Conservation (phyloP, 1,140 invertebrate species). For the Battus philenor region DNA sequence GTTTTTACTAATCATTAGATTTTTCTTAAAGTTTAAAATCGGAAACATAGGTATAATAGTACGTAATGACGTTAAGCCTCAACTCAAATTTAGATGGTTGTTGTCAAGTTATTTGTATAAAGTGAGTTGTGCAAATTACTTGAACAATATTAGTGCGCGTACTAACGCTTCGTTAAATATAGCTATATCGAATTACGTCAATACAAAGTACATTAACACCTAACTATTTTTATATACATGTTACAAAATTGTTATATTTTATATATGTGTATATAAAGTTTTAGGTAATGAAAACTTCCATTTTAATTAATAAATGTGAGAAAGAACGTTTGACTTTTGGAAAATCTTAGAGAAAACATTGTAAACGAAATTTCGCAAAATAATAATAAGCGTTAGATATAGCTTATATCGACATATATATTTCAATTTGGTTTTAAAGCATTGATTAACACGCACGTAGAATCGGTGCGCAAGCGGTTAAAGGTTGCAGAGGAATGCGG, state of each 20-base stretch:
- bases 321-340: not conserved
- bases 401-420: not conserved
- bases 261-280: too few relatives aligned
- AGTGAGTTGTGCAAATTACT: slow-evolving; percentile 21
- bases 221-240: too few relatives aligned
- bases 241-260: slow-evolving; percentile 7
- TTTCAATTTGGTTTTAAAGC: not conserved
- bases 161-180: slow-evolving; percentile 16
- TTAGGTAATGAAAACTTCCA: too few relatives aligned
- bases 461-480: slow-evolving; percentile 46
- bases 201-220: too few relatives aligned
- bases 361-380: too few relatives aligned
- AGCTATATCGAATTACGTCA: slow-evolving; percentile 9
- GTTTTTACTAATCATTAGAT: not conserved
- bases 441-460: slow-evolving; percentile 6
- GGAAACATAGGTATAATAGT: not conserved
- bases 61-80: not conserved
- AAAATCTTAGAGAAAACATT: too few relatives aligned
- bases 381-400: not conserved
- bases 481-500: slow-evolving; percentile 64
- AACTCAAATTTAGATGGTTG: slow-evolving; percentile 7
- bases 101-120: slow-evolving; percentile 21
- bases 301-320: not conserved
- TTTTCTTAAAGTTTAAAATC: not conserved
- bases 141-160: slow-evolving; percentile 23